Percentiles rank a stretch among this genome's conserved stretches.
These are phyloP conservation scores for Encarsia formosa DNA, from an alignment of 2,888 invertebrate genomes.

Conservation along the genomic window DNA sequence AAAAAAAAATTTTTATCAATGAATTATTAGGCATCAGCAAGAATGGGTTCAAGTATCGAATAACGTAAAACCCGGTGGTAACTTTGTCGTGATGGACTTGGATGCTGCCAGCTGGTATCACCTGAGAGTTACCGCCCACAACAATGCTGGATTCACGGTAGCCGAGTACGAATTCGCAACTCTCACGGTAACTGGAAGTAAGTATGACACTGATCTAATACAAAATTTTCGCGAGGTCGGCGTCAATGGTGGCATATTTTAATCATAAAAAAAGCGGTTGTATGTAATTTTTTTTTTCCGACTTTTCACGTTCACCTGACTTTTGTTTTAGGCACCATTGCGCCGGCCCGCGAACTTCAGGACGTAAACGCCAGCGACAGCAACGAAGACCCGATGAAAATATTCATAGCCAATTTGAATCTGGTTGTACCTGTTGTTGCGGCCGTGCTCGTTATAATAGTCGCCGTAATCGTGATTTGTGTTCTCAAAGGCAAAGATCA, in stretches of 20 bases:
- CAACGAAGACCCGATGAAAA: slow-evolving; percentile 77
- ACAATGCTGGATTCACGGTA: slow-evolving; percentile 92
- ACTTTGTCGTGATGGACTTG: slow-evolving; percentile 85
- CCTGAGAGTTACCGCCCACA: slow-evolving; percentile 86
- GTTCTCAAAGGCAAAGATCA: slow-evolving; percentile 82
- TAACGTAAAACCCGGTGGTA: slow-evolving; percentile 85
- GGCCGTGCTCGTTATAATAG: slow-evolving; percentile 86
- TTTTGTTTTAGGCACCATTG: slow-evolving; percentile 95
- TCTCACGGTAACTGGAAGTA: slow-evolving; percentile 89
- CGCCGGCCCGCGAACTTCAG: slow-evolving; percentile 82
- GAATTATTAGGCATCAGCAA: slow-evolving; percentile 70
- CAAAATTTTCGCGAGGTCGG: slow-evolving; percentile 37
- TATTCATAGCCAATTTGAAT: slow-evolving; percentile 85
- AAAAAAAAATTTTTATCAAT: too few species aligned
- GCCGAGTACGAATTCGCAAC: slow-evolving; percentile 96
- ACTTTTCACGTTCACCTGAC: too few species aligned
- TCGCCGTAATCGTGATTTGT: slow-evolving; percentile 90
- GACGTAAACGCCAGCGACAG: slow-evolving; percentile 58
- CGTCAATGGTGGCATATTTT: slow-evolving; percentile 42
- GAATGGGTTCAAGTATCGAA: slow-evolving; percentile 95
- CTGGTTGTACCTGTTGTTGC: slow-evolving; percentile 91
- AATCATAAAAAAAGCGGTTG: too few species aligned
- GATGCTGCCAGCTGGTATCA: slow-evolving; percentile 94
- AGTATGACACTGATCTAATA: slow-evolving; percentile 39
- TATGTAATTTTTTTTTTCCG: too few species aligned